Percentiles rank a stretch among this genome's conserved stretches.
Evolutionary conservation across 2,113 vertebrate species (phyloP).

Genomic region (Synodontis membranacea): DNA sequence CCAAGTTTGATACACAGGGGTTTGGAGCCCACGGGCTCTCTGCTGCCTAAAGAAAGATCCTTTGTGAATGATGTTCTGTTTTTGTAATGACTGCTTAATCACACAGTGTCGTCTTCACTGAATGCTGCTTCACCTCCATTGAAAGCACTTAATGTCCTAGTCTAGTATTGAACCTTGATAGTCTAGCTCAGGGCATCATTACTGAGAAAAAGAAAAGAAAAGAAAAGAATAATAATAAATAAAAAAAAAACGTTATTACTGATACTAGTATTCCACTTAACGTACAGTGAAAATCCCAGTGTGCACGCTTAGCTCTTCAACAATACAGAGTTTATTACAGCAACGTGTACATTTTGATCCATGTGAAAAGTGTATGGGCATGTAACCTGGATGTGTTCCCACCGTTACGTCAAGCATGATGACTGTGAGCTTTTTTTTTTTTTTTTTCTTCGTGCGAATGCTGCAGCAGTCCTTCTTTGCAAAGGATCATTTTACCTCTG

Average conservation of each 20-base stretch:
- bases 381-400: slow-evolving; percentile 47
- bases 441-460: too few species aligned
- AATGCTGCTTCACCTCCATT: slow-evolving; percentile 51
- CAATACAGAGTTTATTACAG: slow-evolving; percentile 23
- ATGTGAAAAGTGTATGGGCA: slow-evolving; percentile 31
- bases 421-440: slow-evolving; percentile 59
- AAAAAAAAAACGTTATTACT: too few species aligned
- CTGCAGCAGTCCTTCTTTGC: slow-evolving; percentile 70
- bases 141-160: slow-evolving; percentile 58
- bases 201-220: neutral
- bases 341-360: slow-evolving; percentile 21
- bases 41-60: slow-evolving; percentile 71
- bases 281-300: neutral
- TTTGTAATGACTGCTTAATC: slow-evolving; percentile 59
- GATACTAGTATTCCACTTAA: neutral
- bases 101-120: slow-evolving; percentile 49
- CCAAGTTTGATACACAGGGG: slow-evolving; percentile 58
- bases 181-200: slow-evolving; percentile 63
- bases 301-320: neutral
- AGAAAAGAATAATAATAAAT: too few species aligned
- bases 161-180: slow-evolving; percentile 39
- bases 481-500: slow-evolving; percentile 77
- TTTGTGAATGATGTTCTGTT: slow-evolving; percentile 65
- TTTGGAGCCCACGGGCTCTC: slow-evolving; percentile 52
- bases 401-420: slow-evolving; percentile 62